Conservation (phyloP, 2,797 vertebrate species). For the Sebastes matsubarae region DNA sequence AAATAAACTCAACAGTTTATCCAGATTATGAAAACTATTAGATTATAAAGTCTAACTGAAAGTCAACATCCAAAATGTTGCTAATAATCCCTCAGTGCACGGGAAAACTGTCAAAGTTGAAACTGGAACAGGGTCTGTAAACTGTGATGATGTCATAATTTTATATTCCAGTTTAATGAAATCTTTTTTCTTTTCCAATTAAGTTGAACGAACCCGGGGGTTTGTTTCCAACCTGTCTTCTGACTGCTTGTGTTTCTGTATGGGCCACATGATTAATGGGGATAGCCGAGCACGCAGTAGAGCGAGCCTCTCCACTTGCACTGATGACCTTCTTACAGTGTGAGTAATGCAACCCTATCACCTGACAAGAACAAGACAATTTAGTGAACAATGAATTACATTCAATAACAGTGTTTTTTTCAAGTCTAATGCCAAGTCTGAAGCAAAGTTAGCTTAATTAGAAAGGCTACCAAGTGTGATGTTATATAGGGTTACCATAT, state of each 20-base stretch:
- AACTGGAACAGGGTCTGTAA: neutral
- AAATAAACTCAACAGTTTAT: neutral
- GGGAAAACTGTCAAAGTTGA: neutral
- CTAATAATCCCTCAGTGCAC: neutral
- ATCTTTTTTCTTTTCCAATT: neutral
- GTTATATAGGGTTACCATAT: too few species aligned
- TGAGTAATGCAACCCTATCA: too few species aligned
- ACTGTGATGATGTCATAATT: neutral
- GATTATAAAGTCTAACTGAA: neutral
- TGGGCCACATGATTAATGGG: neutral
- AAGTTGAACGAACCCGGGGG: neutral
- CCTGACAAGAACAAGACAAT: too few species aligned
- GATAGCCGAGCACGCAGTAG: neutral
- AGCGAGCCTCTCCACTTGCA: neutral
- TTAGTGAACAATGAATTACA: too few species aligned
- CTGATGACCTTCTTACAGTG: neutral
- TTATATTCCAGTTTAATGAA: neutral
- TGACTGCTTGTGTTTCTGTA: neutral
- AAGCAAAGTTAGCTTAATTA: neutral
- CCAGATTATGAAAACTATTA: neutral
- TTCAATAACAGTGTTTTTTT: neutral
- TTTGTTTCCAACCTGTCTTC: neutral
- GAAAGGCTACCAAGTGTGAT: too few species aligned
- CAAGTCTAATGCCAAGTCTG: neutral
- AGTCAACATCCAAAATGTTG: neutral